Conservation (phyloP, 2,113 vertebrate species). For the Chloebia gouldiae region DNA sequence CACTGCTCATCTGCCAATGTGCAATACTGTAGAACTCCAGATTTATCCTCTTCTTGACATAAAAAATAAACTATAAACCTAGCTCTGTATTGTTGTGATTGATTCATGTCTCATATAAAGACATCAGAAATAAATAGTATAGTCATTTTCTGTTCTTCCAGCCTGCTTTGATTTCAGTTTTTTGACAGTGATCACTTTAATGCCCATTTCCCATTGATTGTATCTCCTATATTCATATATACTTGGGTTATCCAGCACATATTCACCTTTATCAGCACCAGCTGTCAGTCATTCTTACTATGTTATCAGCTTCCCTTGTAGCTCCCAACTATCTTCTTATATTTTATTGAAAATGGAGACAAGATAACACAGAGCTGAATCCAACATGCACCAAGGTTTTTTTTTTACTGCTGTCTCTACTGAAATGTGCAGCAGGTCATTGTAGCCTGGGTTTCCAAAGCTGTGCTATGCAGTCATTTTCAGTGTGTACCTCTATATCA, state of each 20-base stretch:
- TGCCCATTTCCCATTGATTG: background rate
- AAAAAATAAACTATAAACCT: background rate
- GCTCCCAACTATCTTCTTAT: background rate
- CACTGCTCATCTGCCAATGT: background rate
- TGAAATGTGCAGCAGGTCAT: background rate
- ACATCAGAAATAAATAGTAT: background rate
- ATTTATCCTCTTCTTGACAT: background rate
- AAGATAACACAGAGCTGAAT: background rate
- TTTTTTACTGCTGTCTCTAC: background rate
- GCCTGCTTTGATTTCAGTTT: background rate
- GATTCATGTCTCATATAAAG: background rate
- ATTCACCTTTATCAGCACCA: background rate
- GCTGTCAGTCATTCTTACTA: background rate
- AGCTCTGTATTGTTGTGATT: background rate
- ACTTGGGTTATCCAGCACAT: background rate
- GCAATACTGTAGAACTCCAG: background rate
- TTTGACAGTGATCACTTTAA: background rate
- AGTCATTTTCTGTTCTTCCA: background rate
- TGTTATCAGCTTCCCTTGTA: background rate
- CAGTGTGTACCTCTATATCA: background rate
- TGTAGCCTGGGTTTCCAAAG: background rate
- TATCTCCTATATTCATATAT: background rate
- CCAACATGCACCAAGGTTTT: fast-evolving
- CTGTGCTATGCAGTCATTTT: background rate
- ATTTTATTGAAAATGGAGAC: background rate